Base-by-base conservation (phyloP, 2,797 vertebrate species). In the Enteromius radiatus region DNA sequence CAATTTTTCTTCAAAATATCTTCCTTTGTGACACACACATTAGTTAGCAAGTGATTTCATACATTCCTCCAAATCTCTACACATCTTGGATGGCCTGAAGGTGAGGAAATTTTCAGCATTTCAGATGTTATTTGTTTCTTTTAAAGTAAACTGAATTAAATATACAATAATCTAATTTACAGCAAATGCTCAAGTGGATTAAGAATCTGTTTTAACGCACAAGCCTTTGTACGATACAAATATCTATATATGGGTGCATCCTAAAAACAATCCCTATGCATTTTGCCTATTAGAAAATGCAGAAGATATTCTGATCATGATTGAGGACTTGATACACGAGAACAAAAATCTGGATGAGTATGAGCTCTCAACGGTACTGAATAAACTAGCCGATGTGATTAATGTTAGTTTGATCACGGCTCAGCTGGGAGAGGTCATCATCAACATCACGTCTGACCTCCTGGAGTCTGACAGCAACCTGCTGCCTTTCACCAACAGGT, bases 401-500 rank as follows among this genome's bases (percentile, higher is more conserved):
- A 81, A 84, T 0, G 67, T 93, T 77, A 89, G 92, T 0, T 84
- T 91, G 67, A 84, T 96, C 77, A 96, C 93, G 0, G 15, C 89
- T 10, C 67, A 49, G 0, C 82, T 97, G 76, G 96, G 95, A 33
- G 88, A 93, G 76, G 89, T 88, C 64, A 80, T 94, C 0, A 86
- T 98, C 76, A 87, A 94, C 87, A 91, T 96, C 86, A 89, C 97
- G 36, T 93, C 94, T 8, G 86, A 91, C 78, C 90, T 97, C 74
- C 89, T 96, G 86, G 88, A 90, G 78, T 95, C 94, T 33, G 84
- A 93, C 85, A 91, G 92, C 76, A 33, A 91, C 88, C 78, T 97
- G 23, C 78, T 84, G 47, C 90, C 90, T 79, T 93, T 96, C 67
- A 95, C 94, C 10, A 97, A 95, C 88, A 90, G 82, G 96, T 98